phyloP scores from a whole-genome alignment of 2,113 vertebrate genomes.

The Perca flavescens region DNA sequence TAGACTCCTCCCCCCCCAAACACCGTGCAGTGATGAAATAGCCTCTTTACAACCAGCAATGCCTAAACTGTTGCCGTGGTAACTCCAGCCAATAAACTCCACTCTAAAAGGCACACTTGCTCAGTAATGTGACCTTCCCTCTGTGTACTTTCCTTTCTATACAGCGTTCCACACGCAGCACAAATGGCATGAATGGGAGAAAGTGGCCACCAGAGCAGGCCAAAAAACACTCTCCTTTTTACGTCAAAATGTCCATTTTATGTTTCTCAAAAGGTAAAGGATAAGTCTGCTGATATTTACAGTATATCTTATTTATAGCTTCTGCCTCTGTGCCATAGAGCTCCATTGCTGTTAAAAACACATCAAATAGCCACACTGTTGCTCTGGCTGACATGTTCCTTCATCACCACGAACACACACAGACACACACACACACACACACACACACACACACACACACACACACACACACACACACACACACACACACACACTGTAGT shows the following conservation, averaged over 20 bases:
- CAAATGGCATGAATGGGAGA: not conserved
- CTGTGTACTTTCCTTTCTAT: slow-evolving; percentile 23
- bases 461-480: too few species aligned
- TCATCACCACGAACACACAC: too few species aligned
- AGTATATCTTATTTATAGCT: too few species aligned
- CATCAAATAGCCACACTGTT: too few species aligned
- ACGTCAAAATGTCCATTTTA: not conserved
- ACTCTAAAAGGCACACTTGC: not conserved
- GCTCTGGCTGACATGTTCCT: too few species aligned
- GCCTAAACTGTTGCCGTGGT: slow-evolving; percentile 49
- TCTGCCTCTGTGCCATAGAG: too few species aligned
- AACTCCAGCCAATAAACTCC: slow-evolving; percentile 44
- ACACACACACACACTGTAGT: not conserved
- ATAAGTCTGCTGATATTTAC: not conserved
- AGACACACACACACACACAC: too few species aligned
- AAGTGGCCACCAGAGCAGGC: not conserved
- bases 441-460: too few species aligned
- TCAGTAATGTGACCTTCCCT: slow-evolving; percentile 63
- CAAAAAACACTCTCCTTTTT: not conserved
- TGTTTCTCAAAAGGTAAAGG: not conserved
- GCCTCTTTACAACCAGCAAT: slow-evolving; percentile 13
- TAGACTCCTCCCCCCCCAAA: not conserved
- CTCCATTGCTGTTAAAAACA: too few species aligned
- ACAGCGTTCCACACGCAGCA: slow-evolving; percentile 8
- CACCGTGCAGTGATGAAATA: not conserved